These are phyloP conservation scores for Phoxinus dragarum DNA, from an alignment of 2,797 vertebrate genomes.

Conservation along the genomic window DNA sequence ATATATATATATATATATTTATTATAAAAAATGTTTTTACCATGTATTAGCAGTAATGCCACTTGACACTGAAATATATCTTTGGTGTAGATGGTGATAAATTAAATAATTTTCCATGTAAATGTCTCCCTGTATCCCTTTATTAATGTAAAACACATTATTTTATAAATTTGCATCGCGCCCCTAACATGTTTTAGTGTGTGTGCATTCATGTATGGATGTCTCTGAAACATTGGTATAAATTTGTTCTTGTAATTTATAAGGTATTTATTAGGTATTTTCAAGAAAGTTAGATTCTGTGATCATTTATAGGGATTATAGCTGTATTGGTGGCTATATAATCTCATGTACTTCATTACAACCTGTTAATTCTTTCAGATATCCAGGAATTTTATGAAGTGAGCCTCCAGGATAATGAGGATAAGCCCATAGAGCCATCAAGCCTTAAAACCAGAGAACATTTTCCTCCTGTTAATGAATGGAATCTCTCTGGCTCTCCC, in stretches of 20 bases:
- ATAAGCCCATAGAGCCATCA: conserved; percentile 74
- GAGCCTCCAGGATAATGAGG: conserved; percentile 84
- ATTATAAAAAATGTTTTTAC: too few species aligned
- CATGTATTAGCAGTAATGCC: not conserved
- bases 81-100: not conserved
- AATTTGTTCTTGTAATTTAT: not conserved
- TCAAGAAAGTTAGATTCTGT: not conserved
- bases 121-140: not conserved
- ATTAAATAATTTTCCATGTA: not conserved
- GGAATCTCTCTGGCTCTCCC: conserved; percentile 82
- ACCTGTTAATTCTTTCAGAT: conserved; percentile 68
- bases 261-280: not conserved
- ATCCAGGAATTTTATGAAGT: conserved; percentile 91
- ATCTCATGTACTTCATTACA: not conserved
- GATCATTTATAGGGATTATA: not conserved
- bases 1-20: too few species aligned
- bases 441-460: conserved; percentile 71
- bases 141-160: not conserved
- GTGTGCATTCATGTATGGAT: not conserved
- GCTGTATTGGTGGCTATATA: not conserved
- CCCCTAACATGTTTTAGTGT: not conserved
- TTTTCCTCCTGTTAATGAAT: conserved; percentile 78
- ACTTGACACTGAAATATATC: not conserved
- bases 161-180: not conserved
- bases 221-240: too few species aligned